A percentile compares a stretch with the other conserved stretches of the same genome.
Evolutionary conservation across 2,797 vertebrate species (phyloP).

Genomic region (Pristis pectinata): DNA sequence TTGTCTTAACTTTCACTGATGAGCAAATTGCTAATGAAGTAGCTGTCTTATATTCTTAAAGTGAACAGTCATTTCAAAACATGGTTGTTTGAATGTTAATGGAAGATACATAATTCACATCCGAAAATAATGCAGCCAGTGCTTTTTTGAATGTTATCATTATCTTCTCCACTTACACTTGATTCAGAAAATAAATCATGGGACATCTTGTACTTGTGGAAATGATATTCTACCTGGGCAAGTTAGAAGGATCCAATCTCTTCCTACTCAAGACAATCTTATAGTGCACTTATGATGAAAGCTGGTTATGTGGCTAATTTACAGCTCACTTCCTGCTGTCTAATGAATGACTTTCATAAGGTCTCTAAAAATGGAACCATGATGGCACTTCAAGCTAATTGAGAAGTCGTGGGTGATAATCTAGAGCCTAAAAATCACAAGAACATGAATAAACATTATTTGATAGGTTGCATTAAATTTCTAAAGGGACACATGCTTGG

Average conservation of each 20-base stretch:
- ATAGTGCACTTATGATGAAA: background rate
- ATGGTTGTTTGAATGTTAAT: background rate
- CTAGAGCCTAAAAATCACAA: background rate
- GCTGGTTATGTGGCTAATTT: background rate
- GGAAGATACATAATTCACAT: background rate
- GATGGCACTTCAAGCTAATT: background rate
- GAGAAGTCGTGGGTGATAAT: background rate
- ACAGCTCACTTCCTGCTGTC: background rate
- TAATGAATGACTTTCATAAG: background rate
- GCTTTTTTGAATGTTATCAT: background rate
- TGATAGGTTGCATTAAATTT: background rate
- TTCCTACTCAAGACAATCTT: background rate
- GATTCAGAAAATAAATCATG: background rate
- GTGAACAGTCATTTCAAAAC: background rate
- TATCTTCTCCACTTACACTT: background rate
- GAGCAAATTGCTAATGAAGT: background rate
- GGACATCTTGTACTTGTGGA: background rate
- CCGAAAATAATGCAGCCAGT: background rate
- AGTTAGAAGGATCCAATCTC: background rate
- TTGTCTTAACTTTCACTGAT: background rate
- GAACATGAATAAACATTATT: background rate
- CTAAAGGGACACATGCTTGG: background rate
- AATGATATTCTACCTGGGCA: background rate
- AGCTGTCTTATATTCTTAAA: background rate
- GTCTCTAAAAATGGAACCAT: background rate